phyloP scores from a whole-genome alignment of 2,888 invertebrate species.

The Papilio gigon region DNA sequence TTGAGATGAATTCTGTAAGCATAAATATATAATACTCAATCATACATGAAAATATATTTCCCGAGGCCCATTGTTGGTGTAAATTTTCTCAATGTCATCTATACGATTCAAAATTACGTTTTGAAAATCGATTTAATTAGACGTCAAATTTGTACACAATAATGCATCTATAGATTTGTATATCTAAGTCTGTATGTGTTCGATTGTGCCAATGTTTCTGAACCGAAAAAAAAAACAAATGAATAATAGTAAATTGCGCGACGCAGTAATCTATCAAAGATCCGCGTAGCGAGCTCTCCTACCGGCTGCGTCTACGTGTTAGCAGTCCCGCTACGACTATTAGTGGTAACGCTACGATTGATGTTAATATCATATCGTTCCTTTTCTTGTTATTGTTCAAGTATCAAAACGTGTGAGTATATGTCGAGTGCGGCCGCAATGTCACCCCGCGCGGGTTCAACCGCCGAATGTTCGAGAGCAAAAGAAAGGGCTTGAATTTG shows the following conservation, averaged over 20 bases:
- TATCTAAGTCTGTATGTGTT: too few species aligned
- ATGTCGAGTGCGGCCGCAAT: slow-evolving; percentile 63
- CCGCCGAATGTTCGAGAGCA: slow-evolving; percentile 65
- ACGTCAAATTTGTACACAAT: too few species aligned
- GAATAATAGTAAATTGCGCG: not conserved
- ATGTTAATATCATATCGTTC: not conserved
- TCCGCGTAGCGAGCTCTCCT: slow-evolving; percentile 8
- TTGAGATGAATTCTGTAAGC: too few species aligned
- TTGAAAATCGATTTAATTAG: too few species aligned
- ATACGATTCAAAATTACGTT: too few species aligned
- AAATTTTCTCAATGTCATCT: too few species aligned
- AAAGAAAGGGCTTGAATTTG: slow-evolving; percentile 67
- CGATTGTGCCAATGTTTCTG: not conserved
- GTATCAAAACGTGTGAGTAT: slow-evolving; percentile 59
- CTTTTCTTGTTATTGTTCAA: slow-evolving; percentile 45
- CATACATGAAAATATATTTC: too few species aligned
- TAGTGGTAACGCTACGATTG: not conserved
- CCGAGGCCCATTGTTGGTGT: too few species aligned
- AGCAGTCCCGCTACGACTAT: slow-evolving; percentile 6
- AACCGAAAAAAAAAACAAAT: not conserved
- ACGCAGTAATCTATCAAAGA: not conserved
- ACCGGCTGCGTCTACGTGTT: not conserved
- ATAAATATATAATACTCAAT: too few species aligned
- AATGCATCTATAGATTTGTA: too few species aligned
- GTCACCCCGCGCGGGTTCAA: slow-evolving; percentile 80